Evolutionary conservation across 1,140 invertebrate species (phyloP), one percentile per base, ranked within the genome.

Genomic region (Formica selysi): DNA sequence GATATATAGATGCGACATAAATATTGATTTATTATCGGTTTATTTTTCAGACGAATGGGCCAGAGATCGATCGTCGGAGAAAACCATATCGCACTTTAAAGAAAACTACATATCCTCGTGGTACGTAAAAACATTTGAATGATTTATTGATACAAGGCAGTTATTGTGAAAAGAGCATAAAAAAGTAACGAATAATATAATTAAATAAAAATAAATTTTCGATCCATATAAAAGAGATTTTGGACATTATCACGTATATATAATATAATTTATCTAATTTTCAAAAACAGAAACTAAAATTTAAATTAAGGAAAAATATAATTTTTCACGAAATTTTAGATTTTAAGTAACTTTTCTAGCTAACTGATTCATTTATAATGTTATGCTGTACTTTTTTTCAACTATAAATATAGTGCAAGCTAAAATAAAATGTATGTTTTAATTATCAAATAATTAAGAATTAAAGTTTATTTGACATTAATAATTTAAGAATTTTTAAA

Each of bases 11-110:
- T 51, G 44, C 19, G 13, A 79, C 11, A 36, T 26, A 81, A 61
- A 62, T 80, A 73, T 71, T 74, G 41, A 62, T 36, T 44, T 44
- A 26, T 73, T 26, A 70, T 41, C 32, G 16, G 4, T 81, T 83
- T 38, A 36, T n/a, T 83, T 83, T 83, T 62, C 68, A 83, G 79
- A 65, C 59, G 41, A 36, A 10, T n/a, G 51, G 26, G 19, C 54
- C 48, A n/a, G n/a, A 32, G 62, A 70, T 57, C 64, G 67, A 74
- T 71, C 26, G 36, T 44, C 16, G 51, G 51, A 73, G 54, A 26
- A 19, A 51, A 19, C 6, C 38, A 44, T 38, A 48, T 61, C 26
- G n/a, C 26, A 16, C 26, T 16, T 13, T 32, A 62, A 19, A 16
- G 19, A n/a, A 4, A 48, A 51, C 44, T 29, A 22, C 16, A 41